Evolutionary conservation across 2,113 vertebrate genomes (phyloP).

Genomic region (Madoqua kirkii): DNA sequence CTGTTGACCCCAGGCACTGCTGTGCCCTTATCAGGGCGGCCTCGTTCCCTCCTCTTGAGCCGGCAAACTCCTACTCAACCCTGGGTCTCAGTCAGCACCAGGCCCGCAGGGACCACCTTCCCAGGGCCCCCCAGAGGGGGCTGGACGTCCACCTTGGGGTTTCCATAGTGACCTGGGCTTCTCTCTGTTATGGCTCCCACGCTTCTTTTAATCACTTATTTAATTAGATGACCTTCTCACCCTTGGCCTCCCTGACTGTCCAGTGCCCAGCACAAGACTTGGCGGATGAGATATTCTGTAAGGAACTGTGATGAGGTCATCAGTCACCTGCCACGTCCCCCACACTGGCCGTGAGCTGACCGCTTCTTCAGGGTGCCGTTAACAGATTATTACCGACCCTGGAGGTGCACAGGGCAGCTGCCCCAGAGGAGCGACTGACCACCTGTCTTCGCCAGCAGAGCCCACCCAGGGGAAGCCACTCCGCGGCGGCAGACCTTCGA

Average conservation of each 20-base stretch:
- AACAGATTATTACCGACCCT: neutral
- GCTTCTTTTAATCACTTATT: neutral
- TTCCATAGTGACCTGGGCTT: neutral
- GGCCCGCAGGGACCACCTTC: neutral
- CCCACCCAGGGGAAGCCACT: neutral
- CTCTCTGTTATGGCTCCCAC: rapidly evolving
- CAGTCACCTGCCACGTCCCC: too few relatives aligned
- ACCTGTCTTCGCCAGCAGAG: neutral
- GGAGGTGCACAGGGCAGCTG: rapidly evolving
- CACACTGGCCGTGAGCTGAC: neutral
- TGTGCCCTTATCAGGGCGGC: rapidly evolving
- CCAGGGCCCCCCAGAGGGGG: neutral
- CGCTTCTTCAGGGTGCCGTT: rapidly evolving
- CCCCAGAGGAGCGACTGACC: neutral
- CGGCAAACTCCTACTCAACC: neutral
- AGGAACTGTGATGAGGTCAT: neutral
- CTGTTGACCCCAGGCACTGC: neutral
- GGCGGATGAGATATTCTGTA: neutral
- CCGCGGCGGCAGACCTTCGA: rapidly evolving
- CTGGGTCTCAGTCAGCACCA: neutral
- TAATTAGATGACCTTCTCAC: neutral
- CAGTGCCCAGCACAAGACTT: neutral
- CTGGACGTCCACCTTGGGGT: neutral
- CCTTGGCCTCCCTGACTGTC: too few relatives aligned
- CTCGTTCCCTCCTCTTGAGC: neutral